Base-by-base conservation (phyloP, 1,140 invertebrate genomes). In the Drosophila arizonae region DNA sequence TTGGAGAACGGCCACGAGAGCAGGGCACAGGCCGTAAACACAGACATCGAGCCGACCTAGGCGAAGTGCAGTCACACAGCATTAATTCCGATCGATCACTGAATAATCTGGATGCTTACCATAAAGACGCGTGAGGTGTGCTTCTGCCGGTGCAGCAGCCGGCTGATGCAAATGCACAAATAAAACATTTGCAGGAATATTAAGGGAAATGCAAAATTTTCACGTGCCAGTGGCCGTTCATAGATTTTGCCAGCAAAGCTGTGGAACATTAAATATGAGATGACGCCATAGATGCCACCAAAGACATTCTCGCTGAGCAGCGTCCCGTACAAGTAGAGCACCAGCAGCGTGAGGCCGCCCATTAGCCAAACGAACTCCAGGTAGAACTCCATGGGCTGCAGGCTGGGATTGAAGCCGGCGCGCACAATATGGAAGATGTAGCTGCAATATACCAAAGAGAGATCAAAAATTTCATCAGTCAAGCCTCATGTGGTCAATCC, bases 251-350 rank as follows among this genome's bases (percentile, higher is more conserved):
- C 72, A 4, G 87, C 91, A 57, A 87, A 88, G 65, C 82, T 90
- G 67, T 92, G 91, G 69, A 91, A 91, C 84, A 90, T 91, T 26
- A 91, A 39, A 28, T 91, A 92, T n/a, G 89, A 92, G 36, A 90
- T 78, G 11, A 91, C 90, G 6, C 90, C 90, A 36, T 90, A 91
- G 24, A 91, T 90, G 28, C 90, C 90, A 4, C 90, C 90, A 57
- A 91, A 86, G 0, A 91, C 69, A 70, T 91, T 91, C 43, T 90
- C 80, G 64, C 90, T 91, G 3, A 91, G 63, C 66, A 91, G 77
- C 1, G 89, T 80, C 0, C 90, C 88, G 57, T 91, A 92, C 17
- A 92, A 57, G 61, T 91, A 92, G 11, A 92, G 73, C 15, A 90
- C 75, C 45, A 92, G 79, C 41, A 92, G 56, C 1, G 90, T 91